These are phyloP conservation scores for Donacobius atricapilla DNA, from an alignment of 2,113 vertebrate species.

Conservation along the genomic window DNA sequence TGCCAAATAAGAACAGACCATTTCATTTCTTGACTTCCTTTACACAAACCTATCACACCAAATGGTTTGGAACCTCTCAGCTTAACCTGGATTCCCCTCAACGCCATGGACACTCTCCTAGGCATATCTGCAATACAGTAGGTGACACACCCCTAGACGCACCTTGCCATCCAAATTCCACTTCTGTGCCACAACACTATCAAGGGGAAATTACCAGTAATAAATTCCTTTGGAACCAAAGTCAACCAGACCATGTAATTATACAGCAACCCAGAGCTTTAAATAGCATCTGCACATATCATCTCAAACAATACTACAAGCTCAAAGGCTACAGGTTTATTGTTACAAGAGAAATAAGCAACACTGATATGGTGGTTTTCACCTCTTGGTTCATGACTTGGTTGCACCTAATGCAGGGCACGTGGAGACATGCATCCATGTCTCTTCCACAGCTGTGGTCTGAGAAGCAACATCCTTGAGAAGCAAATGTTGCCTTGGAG, in stretches of 20 bases:
- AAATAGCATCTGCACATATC: neutral
- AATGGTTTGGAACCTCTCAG: neutral
- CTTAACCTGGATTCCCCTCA: neutral
- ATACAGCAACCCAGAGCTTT: neutral
- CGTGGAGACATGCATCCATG: neutral
- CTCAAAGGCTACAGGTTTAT: neutral
- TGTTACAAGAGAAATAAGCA: neutral
- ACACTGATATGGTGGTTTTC: neutral
- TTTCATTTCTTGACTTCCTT: neutral
- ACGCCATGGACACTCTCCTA: neutral
- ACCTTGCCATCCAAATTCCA: neutral
- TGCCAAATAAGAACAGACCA: neutral
- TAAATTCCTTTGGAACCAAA: constrained; percentile 2
- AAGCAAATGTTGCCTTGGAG: neutral
- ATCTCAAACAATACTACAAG: neutral
- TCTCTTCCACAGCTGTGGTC: neutral
- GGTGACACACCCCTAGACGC: rapidly evolving
- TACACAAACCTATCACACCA: neutral
- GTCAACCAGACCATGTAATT: neutral
- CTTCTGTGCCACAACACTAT: neutral
- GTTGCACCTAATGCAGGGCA: neutral
- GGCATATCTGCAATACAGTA: neutral
- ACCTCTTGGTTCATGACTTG: neutral
- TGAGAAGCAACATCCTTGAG: neutral
- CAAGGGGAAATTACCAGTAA: neutral